phyloP scores from a whole-genome alignment of 92 coral and sea anemone genomes.

The Zoanthus sociatus region DNA sequence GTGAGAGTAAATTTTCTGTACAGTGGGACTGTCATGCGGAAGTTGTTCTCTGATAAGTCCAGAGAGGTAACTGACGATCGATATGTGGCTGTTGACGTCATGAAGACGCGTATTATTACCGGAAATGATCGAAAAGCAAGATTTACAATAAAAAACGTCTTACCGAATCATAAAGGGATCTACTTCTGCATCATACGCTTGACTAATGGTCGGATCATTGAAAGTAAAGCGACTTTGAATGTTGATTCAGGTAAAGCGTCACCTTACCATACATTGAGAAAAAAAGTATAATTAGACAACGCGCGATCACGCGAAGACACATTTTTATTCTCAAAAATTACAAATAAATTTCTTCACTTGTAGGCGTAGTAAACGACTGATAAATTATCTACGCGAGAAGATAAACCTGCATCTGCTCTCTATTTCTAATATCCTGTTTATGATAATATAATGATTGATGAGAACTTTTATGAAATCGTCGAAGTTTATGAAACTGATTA shows the following conservation, averaged over 20 bases:
- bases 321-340: no score
- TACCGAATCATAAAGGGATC: conserved; percentile 4
- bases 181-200: conserved; percentile 20
- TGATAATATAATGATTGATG: no score
- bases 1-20: neutral
- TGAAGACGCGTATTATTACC: conserved; percentile 22
- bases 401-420: no score
- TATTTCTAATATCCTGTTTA: no score
- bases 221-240: neutral
- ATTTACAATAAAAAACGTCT: conserved; percentile 21
- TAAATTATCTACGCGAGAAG: no score
- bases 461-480: no score
- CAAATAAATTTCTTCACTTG: no score
- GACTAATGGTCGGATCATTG: neutral
- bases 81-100: conserved; percentile 20
- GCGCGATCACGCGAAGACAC: no score
- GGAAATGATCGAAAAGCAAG: conserved; percentile 13
- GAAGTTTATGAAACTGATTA: no score
- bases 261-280: no score
- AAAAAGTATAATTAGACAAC: no score
- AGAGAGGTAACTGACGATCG: conserved; percentile 10
- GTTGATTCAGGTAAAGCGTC: conserved; percentile 21
- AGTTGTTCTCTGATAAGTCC: conserved; percentile 13
- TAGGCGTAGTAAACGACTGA: no score
- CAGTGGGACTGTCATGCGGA: neutral